These are phyloP conservation scores for Tetraneura akinire DNA, from an alignment of 1,140 invertebrate genomes.

Conservation along the genomic window DNA sequence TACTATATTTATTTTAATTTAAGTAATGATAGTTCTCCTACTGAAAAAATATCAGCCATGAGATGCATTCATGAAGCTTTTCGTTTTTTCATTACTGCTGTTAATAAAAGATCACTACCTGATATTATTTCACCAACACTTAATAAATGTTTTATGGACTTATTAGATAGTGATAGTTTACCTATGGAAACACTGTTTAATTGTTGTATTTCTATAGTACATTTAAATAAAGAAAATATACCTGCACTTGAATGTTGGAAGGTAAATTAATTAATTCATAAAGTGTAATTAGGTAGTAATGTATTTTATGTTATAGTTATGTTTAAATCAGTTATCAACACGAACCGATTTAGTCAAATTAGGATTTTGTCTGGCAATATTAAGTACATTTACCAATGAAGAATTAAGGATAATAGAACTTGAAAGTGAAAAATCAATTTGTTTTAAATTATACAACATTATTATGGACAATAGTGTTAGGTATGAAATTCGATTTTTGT, in stretches of 20 bases:
- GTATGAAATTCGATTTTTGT: neutral
- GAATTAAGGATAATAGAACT: neutral
- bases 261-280: neutral
- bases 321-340: neutral
- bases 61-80: constrained; percentile 43
- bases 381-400: constrained; percentile 24
- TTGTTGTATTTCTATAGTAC: constrained; percentile 23
- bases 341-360: constrained; percentile 26
- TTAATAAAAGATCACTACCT: neutral
- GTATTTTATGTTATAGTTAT: neutral
- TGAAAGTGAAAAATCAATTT: constrained; percentile 7
- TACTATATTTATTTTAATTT: constrained; percentile 4
- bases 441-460: neutral
- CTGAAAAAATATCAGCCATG: constrained; percentile 32
- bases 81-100: constrained; percentile 36
- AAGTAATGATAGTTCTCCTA: constrained; percentile 26
- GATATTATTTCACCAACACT: neutral
- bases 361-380: constrained; percentile 21
- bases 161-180: constrained; percentile 31
- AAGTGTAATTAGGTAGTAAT: neutral
- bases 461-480: neutral
- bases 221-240: neutral
- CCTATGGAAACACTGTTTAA: constrained; percentile 48
- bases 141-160: neutral
- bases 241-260: constrained; percentile 27